These are phyloP conservation scores for Oreocharis arfaki DNA, from an alignment of 2,113 vertebrate species.

Conservation along the genomic window DNA sequence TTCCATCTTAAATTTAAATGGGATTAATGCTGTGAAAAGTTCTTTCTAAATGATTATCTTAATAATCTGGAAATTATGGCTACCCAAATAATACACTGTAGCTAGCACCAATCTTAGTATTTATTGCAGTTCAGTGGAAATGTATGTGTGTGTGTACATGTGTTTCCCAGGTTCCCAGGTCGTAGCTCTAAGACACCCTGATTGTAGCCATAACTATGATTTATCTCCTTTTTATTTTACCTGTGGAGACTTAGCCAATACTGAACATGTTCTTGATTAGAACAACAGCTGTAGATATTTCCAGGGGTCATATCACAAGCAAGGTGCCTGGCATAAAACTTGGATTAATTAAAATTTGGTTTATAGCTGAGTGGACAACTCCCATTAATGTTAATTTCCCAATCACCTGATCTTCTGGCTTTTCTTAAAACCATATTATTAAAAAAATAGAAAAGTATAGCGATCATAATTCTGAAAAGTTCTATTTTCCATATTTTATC, in stretches of 20 bases:
- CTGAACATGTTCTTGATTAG: slow-evolving; percentile 39
- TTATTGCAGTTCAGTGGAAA: slow-evolving; percentile 12
- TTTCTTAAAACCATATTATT: not conserved
- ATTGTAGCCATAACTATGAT: slow-evolving; percentile 33
- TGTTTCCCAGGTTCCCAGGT: not conserved
- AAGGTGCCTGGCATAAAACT: slow-evolving; percentile 43
- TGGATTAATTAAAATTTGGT: slow-evolving; percentile 61
- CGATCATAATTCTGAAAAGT: not conserved
- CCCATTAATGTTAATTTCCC: slow-evolving; percentile 29
- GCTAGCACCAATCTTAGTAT: not conserved
- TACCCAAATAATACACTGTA: slow-evolving; percentile 6
- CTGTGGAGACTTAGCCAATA: not conserved
- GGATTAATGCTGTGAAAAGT: slow-evolving; percentile 63
- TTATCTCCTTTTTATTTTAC: slow-evolving; percentile 36
- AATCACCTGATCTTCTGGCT: not conserved
- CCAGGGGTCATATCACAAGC: slow-evolving; percentile 50
- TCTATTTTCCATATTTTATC: not conserved
- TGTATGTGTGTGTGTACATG: not conserved
- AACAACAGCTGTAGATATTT: slow-evolving; percentile 56
- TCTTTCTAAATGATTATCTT: slow-evolving; percentile 66
- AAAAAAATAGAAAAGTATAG: not conserved
- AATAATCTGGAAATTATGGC: slow-evolving; percentile 67
- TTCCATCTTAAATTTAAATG: slow-evolving; percentile 65
- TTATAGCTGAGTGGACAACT: slow-evolving; percentile 36
- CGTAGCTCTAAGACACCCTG: not conserved